Evolutionary conservation across 2,888 invertebrate species (phyloP).

Genomic region (Xestia ashworthii): DNA sequence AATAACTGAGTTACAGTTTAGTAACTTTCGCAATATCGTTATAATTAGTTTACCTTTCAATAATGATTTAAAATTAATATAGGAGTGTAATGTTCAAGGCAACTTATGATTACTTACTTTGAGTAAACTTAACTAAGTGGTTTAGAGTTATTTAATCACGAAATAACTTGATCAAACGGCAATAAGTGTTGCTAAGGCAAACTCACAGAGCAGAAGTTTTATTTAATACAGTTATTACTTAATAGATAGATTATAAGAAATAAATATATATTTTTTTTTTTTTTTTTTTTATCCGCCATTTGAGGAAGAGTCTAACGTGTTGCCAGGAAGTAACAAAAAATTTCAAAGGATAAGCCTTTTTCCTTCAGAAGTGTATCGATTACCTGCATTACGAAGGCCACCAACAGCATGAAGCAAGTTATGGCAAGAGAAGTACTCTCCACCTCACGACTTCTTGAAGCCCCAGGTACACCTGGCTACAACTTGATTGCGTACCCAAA

Average conservation of each 20-base stretch:
- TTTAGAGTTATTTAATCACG: constrained; percentile 33
- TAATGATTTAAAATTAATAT: constrained; percentile 20
- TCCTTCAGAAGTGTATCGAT: neutral
- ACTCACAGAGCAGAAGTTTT: neutral
- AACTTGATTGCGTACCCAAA: too few species aligned
- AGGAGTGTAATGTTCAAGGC: neutral
- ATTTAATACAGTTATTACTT: neutral
- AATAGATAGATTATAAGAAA: too few species aligned
- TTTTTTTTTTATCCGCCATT: too few species aligned
- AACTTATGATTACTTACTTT: constrained; percentile 38
- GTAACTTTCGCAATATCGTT: constrained; percentile 11
- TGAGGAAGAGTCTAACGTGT: too few species aligned
- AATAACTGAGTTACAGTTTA: constrained; percentile 5
- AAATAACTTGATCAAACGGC: constrained; percentile 11
- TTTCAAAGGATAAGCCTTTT: neutral
- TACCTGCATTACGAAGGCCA: neutral
- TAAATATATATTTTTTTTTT: too few species aligned
- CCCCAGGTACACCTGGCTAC: neutral
- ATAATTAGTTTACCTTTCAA: constrained; percentile 31
- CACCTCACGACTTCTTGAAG: too few species aligned
- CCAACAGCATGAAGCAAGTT: too few species aligned
- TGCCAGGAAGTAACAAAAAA: neutral
- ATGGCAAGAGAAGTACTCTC: too few species aligned
- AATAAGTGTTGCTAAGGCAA: neutral
- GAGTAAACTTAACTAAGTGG: constrained; percentile 30